Percentiles rank a stretch among this genome's conserved stretches.
Evolutionary conservation across 1,140 invertebrate species (phyloP).

Genomic region (Hycleus phaleratus): DNA sequence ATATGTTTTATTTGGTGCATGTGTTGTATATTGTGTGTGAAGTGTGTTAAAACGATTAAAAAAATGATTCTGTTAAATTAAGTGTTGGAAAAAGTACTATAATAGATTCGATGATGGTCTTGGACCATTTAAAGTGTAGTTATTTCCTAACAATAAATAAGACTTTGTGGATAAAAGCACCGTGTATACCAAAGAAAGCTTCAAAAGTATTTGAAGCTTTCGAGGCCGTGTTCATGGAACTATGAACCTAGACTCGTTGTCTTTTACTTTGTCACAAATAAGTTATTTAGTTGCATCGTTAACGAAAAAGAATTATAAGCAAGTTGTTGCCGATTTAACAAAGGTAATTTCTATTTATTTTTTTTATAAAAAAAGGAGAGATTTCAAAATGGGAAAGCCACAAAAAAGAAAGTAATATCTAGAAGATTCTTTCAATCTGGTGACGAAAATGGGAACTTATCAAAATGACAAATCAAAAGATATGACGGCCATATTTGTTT

Average conservation of each 20-base stretch:
- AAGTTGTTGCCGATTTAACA: constrained; percentile 72
- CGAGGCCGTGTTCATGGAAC: constrained; percentile 82
- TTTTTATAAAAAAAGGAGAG: neutral
- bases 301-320: constrained; percentile 91
- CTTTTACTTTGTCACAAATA: constrained; percentile 96
- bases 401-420: neutral
- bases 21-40: constrained; percentile 30
- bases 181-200: constrained; percentile 67
- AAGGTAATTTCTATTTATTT: constrained; percentile 48
- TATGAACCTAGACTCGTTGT: constrained; percentile 98
- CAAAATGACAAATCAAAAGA: constrained; percentile 22
- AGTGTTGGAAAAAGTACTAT: constrained; percentile 53
- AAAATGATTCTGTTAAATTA: constrained; percentile 32
- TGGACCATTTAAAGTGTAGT: constrained; percentile 54
- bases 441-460: constrained; percentile 1
- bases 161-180: constrained; percentile 50
- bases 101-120: constrained; percentile 56
- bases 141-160: constrained; percentile 50
- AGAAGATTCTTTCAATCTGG: neutral
- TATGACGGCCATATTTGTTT: constrained; percentile 22
- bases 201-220: constrained; percentile 78
- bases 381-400: neutral
- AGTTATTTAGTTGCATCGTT: constrained; percentile 92
- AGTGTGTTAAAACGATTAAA: constrained; percentile 11
- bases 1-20: constrained; percentile 21